Evolutionary conservation across 2,797 vertebrate genomes (phyloP), one percentile per base, ranked within the genome.

Genomic region (Onychomys torridus): DNA sequence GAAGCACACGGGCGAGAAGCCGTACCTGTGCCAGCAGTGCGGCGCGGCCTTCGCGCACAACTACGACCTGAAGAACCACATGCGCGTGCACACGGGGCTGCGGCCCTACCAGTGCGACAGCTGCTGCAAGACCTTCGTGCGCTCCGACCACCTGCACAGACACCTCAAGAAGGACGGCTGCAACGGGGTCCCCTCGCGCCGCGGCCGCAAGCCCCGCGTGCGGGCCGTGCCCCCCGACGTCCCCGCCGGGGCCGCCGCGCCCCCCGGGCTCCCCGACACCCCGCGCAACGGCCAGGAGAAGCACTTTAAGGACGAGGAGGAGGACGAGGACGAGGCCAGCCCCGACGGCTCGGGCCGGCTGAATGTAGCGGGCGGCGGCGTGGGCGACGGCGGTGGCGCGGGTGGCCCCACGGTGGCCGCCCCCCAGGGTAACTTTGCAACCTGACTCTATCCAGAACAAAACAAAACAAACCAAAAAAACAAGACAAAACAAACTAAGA

Each of bases 31-130:
- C 98, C 99, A 99, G 97, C 99, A 99, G 96, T 99, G 99, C 81
- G 99, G 99, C 1, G 99, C 99, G 0, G 99, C 99, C 94, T 99
- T 99, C 78, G 99, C 99, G 55, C 99, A 99, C 98, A 99, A 99
- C 99, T 99, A 99, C 98, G 99, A 99, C 99, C 99, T 99, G 98
- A 99, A 99, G 98, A 99, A 99, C 99, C 99, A 99, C 99, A 99
- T 99, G 99, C 99, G 99, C 0, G 99, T 99, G 92, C 99, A 99
- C 99, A 99, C 99, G 0, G 99, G 99, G 97, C 99, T 99, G 97
- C 99, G 99, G n/a, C 99, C 99, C 94, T 99, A 99, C 98, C 99
- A 99, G 99, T 99, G 99, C 96, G 99, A 99, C 97, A 99, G 99
- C 99, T 99, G 99, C 99, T 99, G 99, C 98, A 99, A 99, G 99